Evolutionary conservation across 2,888 invertebrate genomes (phyloP).

Genomic region (Diloba caeruleocephala): DNA sequence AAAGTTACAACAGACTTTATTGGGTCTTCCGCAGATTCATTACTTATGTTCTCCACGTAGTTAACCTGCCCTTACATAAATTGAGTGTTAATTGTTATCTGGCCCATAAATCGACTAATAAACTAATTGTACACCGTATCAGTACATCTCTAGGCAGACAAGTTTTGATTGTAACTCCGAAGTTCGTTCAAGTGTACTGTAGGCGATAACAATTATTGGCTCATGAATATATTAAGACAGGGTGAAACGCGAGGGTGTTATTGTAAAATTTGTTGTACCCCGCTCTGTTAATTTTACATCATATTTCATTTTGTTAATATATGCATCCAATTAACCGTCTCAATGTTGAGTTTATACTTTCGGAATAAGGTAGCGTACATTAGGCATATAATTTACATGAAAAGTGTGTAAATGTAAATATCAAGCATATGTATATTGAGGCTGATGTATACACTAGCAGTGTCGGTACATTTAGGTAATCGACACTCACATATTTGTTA

Average conservation of each 20-base stretch:
- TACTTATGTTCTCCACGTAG: constrained; percentile 2
- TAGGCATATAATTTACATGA: no score
- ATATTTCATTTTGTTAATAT: constrained; percentile 25
- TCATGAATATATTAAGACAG: constrained; percentile 61
- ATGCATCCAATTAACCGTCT: constrained; percentile 12
- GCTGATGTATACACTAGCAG: constrained; percentile 2
- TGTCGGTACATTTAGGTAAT: constrained; percentile 7
- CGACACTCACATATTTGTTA: constrained; percentile 4
- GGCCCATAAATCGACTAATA: constrained; percentile 40
- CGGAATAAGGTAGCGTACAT: constrained; percentile 5
- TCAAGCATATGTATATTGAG: constrained; percentile 6
- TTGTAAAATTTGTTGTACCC: constrained; percentile 36
- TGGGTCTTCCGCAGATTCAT: constrained; percentile 7
- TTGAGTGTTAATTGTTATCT: constrained; percentile 48
- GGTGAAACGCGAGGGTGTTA: constrained; percentile 32
- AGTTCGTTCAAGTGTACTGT: constrained; percentile 48
- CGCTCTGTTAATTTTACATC: constrained; percentile 12
- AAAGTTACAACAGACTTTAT: constrained; percentile 12
- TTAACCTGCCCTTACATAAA: constrained; percentile 28
- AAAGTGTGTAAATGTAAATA: constrained; percentile 10
- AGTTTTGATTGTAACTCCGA: constrained; percentile 46
- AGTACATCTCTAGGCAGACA: constrained; percentile 31
- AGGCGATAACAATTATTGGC: constrained; percentile 60
- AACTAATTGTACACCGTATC: constrained; percentile 29
- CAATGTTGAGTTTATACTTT: constrained; percentile 3